Base-by-base conservation (phyloP, 2,888 invertebrate species). In the Ligdia adustata region DNA sequence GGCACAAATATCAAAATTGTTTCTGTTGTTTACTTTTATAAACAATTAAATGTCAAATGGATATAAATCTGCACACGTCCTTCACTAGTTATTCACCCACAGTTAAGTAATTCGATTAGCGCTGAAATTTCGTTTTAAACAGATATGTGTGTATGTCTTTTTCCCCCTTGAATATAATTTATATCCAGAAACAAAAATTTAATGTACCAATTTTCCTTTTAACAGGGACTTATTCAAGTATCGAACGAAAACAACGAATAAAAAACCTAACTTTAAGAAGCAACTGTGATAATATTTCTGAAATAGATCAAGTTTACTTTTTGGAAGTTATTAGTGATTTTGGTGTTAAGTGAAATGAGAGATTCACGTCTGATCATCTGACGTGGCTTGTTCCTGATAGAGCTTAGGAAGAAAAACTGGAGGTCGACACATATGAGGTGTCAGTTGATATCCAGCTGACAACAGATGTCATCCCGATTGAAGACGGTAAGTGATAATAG, bases 391-490 rank as follows among this genome's bases (percentile, higher is more conserved):
- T 56, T 51, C 39, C 62, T 66, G 59, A 60, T 52, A 47, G 26
- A 57, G 68, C n/a, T 35, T 43, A 33, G 42, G 26, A 52, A 57
- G 68, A 66, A 86, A 89, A 85, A 82, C 91, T 91, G 91, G 91
- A 89, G 89, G 79, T 68, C 84, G 83, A 89, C 74, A 83, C 88
- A 74, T 84, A 88, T 87, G 87, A 89, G 47, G 83, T 84, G 85
- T 89, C 91, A 84, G 90, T 90, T 86, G 87, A 74, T 82, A 82
- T 86, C 76, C 81, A 88, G 86, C 86, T 90, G 89, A 90, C 90
- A 85, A 90, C 90, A 87, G 90, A 90, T 90, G 90, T 86, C 82
- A 82, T 78, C 72, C 79, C 81, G 57, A 75, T 77, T 69, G 88
- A 89, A 74, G 72, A 60, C 79, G 90, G 91, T 90, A 63, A 90